These are phyloP conservation scores for Hydrolagus affinis DNA, from an alignment of 2,113 vertebrate species.

Conservation along the genomic window DNA sequence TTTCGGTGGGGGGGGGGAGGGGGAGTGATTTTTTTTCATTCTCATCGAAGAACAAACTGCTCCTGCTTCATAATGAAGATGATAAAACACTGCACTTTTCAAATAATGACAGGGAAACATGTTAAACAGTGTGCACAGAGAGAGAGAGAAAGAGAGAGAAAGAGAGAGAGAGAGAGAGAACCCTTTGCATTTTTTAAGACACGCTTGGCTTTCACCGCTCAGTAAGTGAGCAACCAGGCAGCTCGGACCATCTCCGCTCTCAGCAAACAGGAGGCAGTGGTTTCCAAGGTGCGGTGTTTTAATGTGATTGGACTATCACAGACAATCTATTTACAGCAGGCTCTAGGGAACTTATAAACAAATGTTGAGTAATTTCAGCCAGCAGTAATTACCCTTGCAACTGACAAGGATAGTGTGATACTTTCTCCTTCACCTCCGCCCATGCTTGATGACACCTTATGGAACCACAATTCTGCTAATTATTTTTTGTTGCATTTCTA, in stretches of 20 bases:
- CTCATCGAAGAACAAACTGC: not conserved
- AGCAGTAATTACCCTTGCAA: slow-evolving; percentile 99
- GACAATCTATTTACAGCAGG: slow-evolving; percentile 99
- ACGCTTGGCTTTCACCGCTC: slow-evolving; percentile 75
- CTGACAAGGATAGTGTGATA: slow-evolving; percentile 99
- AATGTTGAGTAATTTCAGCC: slow-evolving; percentile 99
- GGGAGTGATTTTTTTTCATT: slow-evolving; percentile 54
- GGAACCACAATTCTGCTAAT: slow-evolving; percentile 73
- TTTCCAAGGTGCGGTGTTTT: slow-evolving; percentile 81
- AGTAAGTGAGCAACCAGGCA: slow-evolving; percentile 88
- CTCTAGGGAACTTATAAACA: slow-evolving; percentile 99
- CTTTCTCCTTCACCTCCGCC: slow-evolving; percentile 99
- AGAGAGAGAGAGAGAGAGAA: too few species aligned
- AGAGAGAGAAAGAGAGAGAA: too few species aligned
- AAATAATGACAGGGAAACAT: slow-evolving; percentile 63
- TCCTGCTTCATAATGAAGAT: slow-evolving; percentile 54
- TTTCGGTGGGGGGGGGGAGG: slow-evolving; percentile 53
- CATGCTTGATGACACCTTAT: slow-evolving; percentile 86
- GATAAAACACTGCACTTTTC: slow-evolving; percentile 62
- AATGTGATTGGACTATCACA: slow-evolving; percentile 99
- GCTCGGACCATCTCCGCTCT: slow-evolving; percentile 69
- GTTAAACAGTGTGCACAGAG: slow-evolving; percentile 78
- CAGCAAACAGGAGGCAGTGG: slow-evolving; percentile 89
- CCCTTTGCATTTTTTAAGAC: slow-evolving; percentile 84
- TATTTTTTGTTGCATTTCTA: slow-evolving; percentile 78